Base-by-base conservation (phyloP, 2,113 vertebrate species). In the Penelope pileata region DNA sequence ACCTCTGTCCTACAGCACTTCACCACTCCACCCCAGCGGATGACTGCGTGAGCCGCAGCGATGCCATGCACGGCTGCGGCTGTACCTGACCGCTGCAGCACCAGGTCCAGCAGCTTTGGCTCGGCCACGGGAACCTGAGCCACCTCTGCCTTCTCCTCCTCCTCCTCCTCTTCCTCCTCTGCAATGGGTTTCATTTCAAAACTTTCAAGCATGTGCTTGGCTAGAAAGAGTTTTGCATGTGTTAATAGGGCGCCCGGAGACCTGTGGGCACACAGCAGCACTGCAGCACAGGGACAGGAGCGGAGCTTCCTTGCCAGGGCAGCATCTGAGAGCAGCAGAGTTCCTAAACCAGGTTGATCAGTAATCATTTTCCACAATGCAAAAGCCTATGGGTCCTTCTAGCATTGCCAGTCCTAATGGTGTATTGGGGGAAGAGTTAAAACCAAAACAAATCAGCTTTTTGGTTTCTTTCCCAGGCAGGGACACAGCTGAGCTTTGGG, bases 181-280 rank as follows among this genome's bases (percentile, higher is more conserved):
- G 96, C 85, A 95, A 96, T 93, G 73, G 92, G 76, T 83, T 89
- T 97, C 95, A 97, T 96, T 91, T 95, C 85, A 92, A 93, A 93
- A 89, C 69, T 89, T 86, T 95, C 95, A 93, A 93, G 73, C 48
- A 23, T 4, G 30, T 74, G 79, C 81, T 96, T 96, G 75, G 92
- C 95, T 96, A 94, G 69, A 97, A 96, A 85, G 82, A 97, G 88
- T 83, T 81, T 93, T 40, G 92, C 48, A 79, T 3, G 73, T 3
- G 5, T 96, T 96, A 97, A 75, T 2, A 6, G 34, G 67, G 51
- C 0, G 1, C 38, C 1, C 47, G 59, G 36, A 63, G 62, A 73
- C 56, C 16, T 1, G 0, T 0, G 3, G 75, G 81, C 64, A 56
- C 56, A 10, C 1, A 0, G 29, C 1, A 3, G 51, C 40, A 11